Evolutionary conservation across 1,140 invertebrate species (phyloP).

Genomic region (Drosophila trapezifrons): DNA sequence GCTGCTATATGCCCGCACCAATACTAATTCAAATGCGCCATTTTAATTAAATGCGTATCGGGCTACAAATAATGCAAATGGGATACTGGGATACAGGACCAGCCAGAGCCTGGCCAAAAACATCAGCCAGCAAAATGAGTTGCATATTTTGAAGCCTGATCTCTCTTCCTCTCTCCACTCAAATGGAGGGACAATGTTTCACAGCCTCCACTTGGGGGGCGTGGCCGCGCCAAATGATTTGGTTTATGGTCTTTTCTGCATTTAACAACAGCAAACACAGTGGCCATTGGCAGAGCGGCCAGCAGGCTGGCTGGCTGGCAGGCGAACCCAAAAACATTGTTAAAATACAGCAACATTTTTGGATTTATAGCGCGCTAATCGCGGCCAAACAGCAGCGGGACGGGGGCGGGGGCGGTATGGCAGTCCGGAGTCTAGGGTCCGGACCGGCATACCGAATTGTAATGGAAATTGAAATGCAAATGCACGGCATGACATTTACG

Average conservation of each 20-base stretch:
- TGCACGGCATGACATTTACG: conserved; percentile 77
- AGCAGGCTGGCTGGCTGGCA: conserved; percentile 47
- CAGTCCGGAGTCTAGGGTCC: conserved; percentile 17
- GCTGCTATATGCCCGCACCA: conserved; percentile 20
- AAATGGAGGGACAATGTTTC: conserved; percentile 39
- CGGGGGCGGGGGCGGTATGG: conserved; percentile 4
- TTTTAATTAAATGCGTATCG: conserved; percentile 80
- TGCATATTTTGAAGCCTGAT: conserved; percentile 67
- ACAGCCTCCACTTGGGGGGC: conserved; percentile 51
- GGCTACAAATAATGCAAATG: conserved; percentile 74
- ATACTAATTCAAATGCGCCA: conserved; percentile 44
- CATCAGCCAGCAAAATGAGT: conserved; percentile 57
- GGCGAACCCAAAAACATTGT: conserved; percentile 69
- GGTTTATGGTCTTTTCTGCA: conserved; percentile 75
- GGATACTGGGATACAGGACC: conserved; percentile 14
- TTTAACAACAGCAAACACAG: conserved; percentile 65
- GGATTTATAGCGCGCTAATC: conserved; percentile 81
- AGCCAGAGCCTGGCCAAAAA: conserved; percentile 14
- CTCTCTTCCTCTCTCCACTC: conserved; percentile 8
- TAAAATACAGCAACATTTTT: conserved; percentile 80
- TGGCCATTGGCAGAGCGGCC: conserved; percentile 33
- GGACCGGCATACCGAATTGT: conserved; percentile 60
- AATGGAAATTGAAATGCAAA: conserved; percentile 83
- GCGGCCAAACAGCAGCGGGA: conserved; percentile 66
- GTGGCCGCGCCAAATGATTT: conserved; percentile 70